Evolutionary conservation across 2,888 invertebrate genomes (phyloP).

Genomic region (Galerucella nymphaeae): DNA sequence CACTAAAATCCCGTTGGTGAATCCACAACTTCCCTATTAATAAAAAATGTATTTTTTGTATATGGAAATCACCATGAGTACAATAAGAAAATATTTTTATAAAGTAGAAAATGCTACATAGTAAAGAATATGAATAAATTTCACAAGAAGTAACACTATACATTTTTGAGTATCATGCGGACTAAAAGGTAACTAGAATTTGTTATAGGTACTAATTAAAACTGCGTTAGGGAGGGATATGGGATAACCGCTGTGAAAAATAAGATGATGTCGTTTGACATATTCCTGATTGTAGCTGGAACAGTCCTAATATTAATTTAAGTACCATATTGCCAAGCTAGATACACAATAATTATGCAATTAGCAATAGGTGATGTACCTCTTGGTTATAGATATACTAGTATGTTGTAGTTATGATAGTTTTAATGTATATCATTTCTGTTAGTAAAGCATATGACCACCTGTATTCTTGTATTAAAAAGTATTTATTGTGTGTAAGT

Average conservation of each 20-base stretch:
- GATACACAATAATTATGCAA: too few species aligned
- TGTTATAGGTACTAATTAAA: not conserved
- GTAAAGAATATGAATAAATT: constrained; percentile 7
- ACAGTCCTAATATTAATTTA: too few species aligned
- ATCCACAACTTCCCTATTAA: constrained; percentile 8
- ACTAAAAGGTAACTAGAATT: not conserved
- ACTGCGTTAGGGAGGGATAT: not conserved
- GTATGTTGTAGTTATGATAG: not conserved
- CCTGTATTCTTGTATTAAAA: constrained; percentile 31
- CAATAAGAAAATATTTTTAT: not conserved
- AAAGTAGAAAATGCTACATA: constrained; percentile 1
- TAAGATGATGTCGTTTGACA: too few species aligned
- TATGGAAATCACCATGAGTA: constrained; percentile 4
- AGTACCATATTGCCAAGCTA: too few species aligned
- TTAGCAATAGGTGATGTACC: not conserved
- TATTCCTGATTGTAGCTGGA: too few species aligned
- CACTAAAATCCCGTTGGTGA: constrained; percentile 2
- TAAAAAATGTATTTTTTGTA: constrained; percentile 9
- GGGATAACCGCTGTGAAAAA: too few species aligned
- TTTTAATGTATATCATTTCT: constrained; percentile 1
- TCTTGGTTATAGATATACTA: not conserved
- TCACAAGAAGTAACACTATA: not conserved
- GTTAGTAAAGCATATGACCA: not conserved
- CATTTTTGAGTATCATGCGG: not conserved
- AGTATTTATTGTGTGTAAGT: constrained; percentile 33